Evolutionary conservation across 1,140 invertebrate species (phyloP), one percentile per base, ranked within the genome.

Genomic region (Zaprionus vittiger): DNA sequence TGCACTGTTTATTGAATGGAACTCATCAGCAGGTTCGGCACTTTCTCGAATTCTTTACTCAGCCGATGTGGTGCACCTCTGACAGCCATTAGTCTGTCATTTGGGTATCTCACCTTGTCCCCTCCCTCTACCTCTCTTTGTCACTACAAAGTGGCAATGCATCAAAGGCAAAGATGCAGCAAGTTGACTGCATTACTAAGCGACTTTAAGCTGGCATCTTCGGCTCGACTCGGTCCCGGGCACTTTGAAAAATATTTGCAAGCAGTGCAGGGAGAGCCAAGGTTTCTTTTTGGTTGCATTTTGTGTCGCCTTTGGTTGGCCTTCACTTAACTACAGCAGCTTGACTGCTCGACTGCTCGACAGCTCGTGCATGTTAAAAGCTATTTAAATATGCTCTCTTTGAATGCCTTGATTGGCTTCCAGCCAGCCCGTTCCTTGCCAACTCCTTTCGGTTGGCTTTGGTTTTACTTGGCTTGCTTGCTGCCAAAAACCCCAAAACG

Each of bases 381-480:
- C 84, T 89, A 89, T 89, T 89, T 89, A 89, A 89, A 90, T 89
- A 89, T 89, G 85, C 84, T 89, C 84, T 89, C 84, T 89, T 81
- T 89, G 84, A 89, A 89, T 89, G 81, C 82, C 85, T 90, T 89
- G 84, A 89, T 89, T 89, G 84, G 84, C 84, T 90, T 57, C 79
- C 73, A 81, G 85, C 68, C 75, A 75, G 38, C 28, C 66, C 56
- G 59, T 73, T 66, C 47, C 67, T 71, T 69, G 70, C 52, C 64
- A 71, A 17, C 56, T 38, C 41, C 41, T 28, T 54, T 72, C 34
- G 49, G 54, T 72, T 70, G 63, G 57, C 63, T 68, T 65, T 69
- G 74, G 47, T 52, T 63, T 44, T 28, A 56, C 70, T 81, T 81
- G 75, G 66, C 62, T 81, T 41, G 60, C 49, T 24, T 63, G 83